Percentiles rank a stretch among this genome's conserved stretches.
phyloP scores from a whole-genome alignment of 2,113 vertebrate species.

The Phylloscopus whistleri region DNA sequence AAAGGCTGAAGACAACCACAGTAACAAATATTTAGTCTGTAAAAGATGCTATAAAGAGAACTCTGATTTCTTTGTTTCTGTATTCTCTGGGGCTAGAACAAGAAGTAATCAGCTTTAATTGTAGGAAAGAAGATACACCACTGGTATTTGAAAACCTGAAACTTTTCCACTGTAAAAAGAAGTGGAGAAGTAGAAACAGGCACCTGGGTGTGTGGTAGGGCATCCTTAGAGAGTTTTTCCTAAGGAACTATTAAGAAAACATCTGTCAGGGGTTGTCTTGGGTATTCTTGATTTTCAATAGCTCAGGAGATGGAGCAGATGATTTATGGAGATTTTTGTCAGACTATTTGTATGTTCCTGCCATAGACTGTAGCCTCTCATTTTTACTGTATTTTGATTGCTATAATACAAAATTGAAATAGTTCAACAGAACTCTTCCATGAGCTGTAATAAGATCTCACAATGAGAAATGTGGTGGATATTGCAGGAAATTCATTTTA shows the following conservation, averaged over 20 bases:
- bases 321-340: not conserved
- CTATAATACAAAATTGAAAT: not conserved
- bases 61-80: not conserved
- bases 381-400: not conserved
- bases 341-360: not conserved
- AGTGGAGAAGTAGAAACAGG: not conserved
- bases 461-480: not conserved
- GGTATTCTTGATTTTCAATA: not conserved
- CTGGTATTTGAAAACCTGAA: not conserved
- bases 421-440: not conserved
- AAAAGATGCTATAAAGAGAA: not conserved
- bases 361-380: not conserved
- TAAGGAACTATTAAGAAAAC: not conserved
- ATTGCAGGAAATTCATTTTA: not conserved
- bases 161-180: not conserved
- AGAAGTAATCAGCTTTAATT: constrained; percentile 4
- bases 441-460: not conserved
- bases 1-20: not conserved
- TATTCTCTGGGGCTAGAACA: not conserved
- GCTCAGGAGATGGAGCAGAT: not conserved
- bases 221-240: not conserved
- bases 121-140: not conserved
- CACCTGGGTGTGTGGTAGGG: not conserved
- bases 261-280: not conserved
- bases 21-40: not conserved